phyloP scores from a whole-genome alignment of 2,113 vertebrate species.

The Cygnus atratus region DNA sequence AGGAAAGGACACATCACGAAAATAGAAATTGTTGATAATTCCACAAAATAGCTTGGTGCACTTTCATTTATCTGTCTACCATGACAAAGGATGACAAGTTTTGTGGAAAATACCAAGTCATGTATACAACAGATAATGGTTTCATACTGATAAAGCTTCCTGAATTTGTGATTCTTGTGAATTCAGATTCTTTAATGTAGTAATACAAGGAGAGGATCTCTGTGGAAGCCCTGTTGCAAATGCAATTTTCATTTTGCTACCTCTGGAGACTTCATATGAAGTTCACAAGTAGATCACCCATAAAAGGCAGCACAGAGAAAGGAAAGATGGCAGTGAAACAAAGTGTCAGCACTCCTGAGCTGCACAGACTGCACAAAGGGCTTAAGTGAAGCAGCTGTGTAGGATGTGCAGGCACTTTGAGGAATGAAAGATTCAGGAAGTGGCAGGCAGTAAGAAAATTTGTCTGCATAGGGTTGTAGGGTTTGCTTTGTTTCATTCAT shows the following conservation, averaged over 20 bases:
- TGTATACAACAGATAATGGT: rapidly evolving
- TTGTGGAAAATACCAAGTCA: neutral
- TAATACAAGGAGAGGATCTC: neutral
- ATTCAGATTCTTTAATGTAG: neutral
- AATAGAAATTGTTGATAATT: neutral
- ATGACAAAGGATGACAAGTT: neutral
- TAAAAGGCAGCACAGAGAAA: neutral
- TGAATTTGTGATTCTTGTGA: neutral
- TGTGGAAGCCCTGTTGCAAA: neutral
- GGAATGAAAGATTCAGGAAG: neutral
- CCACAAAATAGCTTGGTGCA: neutral
- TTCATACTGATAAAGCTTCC: neutral
- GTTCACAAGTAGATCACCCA: neutral
- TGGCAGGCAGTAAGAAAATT: neutral
- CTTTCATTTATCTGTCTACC: neutral
- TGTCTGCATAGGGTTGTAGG: neutral
- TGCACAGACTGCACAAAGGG: neutral
- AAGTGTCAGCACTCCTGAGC: neutral
- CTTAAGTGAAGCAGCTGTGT: neutral
- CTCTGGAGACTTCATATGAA: neutral
- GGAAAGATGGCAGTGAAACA: neutral
- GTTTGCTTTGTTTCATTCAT: neutral
- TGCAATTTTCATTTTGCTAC: neutral
- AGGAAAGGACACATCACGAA: neutral
- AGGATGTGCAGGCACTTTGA: neutral